Conservation (phyloP, 2,797 vertebrate species). For the Poecilia velifera region DNA sequence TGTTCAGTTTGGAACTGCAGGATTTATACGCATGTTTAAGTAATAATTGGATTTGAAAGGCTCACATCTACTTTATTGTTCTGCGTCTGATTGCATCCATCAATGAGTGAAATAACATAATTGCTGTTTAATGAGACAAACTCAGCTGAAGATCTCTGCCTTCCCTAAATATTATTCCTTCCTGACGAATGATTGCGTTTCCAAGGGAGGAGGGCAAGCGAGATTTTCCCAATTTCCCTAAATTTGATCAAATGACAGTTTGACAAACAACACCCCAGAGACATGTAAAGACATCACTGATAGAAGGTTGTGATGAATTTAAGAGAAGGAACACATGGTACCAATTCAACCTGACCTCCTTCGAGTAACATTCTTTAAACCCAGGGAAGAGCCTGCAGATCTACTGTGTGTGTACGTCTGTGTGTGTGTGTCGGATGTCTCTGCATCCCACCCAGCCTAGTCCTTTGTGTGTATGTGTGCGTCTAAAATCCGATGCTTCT, state of each 20-base stretch:
- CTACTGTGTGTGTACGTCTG: not conserved
- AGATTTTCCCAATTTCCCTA: conserved; percentile 46
- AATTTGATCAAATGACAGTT: conserved; percentile 58
- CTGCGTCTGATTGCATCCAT: conserved; percentile 5
- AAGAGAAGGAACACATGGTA: conserved; percentile 64
- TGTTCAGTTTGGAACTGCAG: not conserved
- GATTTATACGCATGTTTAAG: not conserved
- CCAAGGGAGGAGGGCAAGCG: conserved; percentile 13
- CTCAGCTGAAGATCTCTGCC: conserved; percentile 30
- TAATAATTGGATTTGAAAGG: not conserved
- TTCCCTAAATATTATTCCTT: conserved; percentile 40
- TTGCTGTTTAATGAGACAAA: conserved; percentile 24
- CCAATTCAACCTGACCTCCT: conserved; percentile 61
- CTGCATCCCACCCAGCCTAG: conserved; percentile 32
- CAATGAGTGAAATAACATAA: conserved; percentile 11
- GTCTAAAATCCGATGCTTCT: conserved; percentile 16
- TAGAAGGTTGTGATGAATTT: conserved; percentile 46
- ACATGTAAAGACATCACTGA: conserved; percentile 54
- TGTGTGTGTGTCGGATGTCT: conserved; percentile 33
- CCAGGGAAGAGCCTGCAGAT: conserved; percentile 31
- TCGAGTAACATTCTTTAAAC: conserved; percentile 48
- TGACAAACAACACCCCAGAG: conserved; percentile 60
- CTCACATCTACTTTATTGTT: not conserved
- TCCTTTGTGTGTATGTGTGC: conserved; percentile 19
- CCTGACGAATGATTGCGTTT: conserved; percentile 40